Evolutionary conservation across 2,113 vertebrate genomes (phyloP).

Genomic region (Corapipo altera): DNA sequence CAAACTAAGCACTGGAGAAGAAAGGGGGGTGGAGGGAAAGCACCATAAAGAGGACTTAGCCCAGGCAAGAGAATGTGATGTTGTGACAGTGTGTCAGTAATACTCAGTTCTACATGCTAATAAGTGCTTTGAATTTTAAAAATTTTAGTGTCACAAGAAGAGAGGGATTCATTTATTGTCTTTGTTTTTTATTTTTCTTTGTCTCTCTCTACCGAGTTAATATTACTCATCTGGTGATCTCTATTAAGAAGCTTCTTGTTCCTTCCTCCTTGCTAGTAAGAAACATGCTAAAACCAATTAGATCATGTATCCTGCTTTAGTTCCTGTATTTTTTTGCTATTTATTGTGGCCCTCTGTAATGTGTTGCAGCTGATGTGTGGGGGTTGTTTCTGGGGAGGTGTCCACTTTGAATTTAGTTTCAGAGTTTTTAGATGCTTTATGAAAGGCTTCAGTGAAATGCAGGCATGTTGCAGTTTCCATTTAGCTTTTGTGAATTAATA

Average conservation of each 20-base stretch:
- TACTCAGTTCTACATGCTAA: not conserved
- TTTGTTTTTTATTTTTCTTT: not conserved
- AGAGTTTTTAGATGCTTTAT: not conserved
- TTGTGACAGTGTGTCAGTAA: not conserved
- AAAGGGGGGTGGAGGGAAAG: not conserved
- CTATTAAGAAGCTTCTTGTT: not conserved
- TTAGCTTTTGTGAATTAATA: not conserved
- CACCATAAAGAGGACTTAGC: accelerated
- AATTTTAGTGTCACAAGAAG: not conserved
- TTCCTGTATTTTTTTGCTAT: not conserved
- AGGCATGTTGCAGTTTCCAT: not conserved
- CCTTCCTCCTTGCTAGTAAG: not conserved
- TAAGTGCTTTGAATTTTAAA: not conserved
- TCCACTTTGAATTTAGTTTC: not conserved
- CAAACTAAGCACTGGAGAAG: not conserved
- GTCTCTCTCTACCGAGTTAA: not conserved
- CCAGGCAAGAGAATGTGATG: not conserved
- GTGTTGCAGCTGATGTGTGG: not conserved
- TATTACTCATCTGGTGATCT: not conserved
- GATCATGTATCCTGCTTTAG: not conserved
- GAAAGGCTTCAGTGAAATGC: slow-evolving; percentile 16
- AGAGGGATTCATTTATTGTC: not conserved
- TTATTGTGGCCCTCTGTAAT: not conserved
- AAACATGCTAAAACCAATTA: not conserved
- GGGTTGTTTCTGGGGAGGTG: not conserved